phyloP scores from a whole-genome alignment of 2,113 vertebrate species.

The Apodemus speciosus region DNA sequence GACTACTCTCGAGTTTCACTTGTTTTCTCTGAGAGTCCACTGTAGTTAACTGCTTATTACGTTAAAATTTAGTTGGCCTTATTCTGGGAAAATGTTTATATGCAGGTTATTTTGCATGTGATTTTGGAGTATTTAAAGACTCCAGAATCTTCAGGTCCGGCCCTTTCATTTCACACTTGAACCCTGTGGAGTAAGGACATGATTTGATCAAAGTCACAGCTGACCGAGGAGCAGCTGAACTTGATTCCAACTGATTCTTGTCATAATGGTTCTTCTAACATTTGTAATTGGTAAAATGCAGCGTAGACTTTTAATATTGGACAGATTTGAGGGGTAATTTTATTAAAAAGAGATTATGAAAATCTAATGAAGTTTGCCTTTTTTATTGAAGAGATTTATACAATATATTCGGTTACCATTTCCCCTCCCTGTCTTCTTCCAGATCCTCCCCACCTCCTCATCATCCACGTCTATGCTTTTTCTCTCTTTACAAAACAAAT shows the following conservation, averaged over 20 bases:
- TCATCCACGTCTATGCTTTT: not conserved
- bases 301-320: not conserved
- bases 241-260: conserved; percentile 63
- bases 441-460: not conserved
- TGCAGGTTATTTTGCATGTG: conserved; percentile 35
- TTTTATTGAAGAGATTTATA: not conserved
- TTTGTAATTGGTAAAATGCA: not conserved
- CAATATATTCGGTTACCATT: not conserved
- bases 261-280: conserved; percentile 42
- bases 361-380: conserved; percentile 49
- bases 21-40: not conserved
- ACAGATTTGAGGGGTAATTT: not conserved
- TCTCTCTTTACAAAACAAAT: not conserved
- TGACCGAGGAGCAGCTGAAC: conserved; percentile 52
- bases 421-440: not conserved
- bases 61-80: not conserved
- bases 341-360: not conserved
- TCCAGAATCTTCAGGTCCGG: not conserved
- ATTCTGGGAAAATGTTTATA: not conserved
- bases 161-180: conserved; percentile 65
- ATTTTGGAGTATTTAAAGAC: conserved; percentile 30
- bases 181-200: not conserved
- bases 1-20: not conserved
- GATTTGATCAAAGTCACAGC: conserved; percentile 53
- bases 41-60: not conserved